Percentiles rank a stretch among this genome's conserved stretches.
Evolutionary conservation across 2,113 vertebrate genomes (phyloP).

Genomic region (Ailuropoda melanoleuca): DNA sequence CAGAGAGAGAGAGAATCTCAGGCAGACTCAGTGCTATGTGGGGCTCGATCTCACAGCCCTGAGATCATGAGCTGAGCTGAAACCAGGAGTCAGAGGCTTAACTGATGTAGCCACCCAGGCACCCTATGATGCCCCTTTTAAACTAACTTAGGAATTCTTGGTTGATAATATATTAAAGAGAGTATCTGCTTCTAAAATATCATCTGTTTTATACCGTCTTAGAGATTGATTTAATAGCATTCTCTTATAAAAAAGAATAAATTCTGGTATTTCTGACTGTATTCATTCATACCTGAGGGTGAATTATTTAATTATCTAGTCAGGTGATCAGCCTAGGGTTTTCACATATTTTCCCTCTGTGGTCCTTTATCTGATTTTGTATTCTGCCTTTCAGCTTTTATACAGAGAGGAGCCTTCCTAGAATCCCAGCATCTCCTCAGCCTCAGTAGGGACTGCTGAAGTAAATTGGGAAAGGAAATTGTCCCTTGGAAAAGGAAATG

Average conservation of each 20-base stretch:
- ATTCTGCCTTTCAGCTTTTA: not conserved
- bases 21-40: not conserved
- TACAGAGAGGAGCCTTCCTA: not conserved
- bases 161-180: slow-evolving; percentile 6
- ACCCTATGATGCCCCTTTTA: not conserved
- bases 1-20: not conserved
- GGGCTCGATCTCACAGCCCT: not conserved
- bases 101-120: not conserved
- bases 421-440: not conserved
- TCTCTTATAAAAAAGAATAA: not conserved
- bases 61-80: not conserved
- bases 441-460: not conserved
- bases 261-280: not conserved
- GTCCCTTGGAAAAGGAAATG: slow-evolving; percentile 58
- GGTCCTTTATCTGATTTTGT: not conserved
- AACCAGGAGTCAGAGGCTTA: not conserved
- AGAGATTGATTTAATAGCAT: slow-evolving; percentile 17
- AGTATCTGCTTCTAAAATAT: not conserved
- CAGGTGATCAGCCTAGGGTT: not conserved
- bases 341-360: not conserved
- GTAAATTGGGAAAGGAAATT: slow-evolving; percentile 43
- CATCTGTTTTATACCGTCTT: not conserved
- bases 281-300: not conserved
- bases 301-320: slow-evolving; percentile 27
- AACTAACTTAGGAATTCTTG: not conserved